Base-by-base conservation (phyloP, 2,113 vertebrate species). In the Enhydra lutris region DNA sequence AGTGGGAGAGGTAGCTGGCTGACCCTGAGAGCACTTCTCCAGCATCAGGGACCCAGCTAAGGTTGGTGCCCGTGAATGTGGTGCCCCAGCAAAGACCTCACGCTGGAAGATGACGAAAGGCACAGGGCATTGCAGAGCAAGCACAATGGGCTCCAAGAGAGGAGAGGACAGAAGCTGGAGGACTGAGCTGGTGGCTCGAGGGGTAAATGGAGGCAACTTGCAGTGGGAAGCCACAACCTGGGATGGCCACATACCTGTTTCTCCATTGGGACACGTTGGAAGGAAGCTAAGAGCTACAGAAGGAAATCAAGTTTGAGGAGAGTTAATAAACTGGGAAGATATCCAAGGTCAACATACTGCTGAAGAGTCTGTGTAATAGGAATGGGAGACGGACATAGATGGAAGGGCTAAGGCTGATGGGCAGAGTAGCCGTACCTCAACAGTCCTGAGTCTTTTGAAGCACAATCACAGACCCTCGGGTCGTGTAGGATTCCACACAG, bases 401-500 rank as follows among this genome's bases (percentile, higher is more conserved):
- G 55, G 26, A 74, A 65, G 31, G 42, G 29, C 42, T 78, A 42
- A 65, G 81, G 78, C 20, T 21, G 45, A 36, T 21, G 13, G 1
- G 34, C 67, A n/a, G n/a, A 89, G 31, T n/a, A 74, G 71, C 63
- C 21, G 12, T 26, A 59, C 59, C 45, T 83, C 73, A 50, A 74
- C n/a, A 55, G 34, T 6, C 65, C 1, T 34, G n/a, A 26, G 34
- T 63, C 78, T 65, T 55, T 86, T 21, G 55, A 42, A 63, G 26
- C 36, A 3, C 42, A 21, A 26, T 14, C 61, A 69, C 18, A 26
- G 39, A 80, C 24, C 23, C 9, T 73, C 10, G 1, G 3, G 17
- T 50, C 26, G 10, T 2, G 1, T 4, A 69, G n/a, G 15, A 42
- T 10, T 42, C 39, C 36, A 29, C 24, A 9, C 3, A 1, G 11